Evolutionary conservation across 2,113 vertebrate species (phyloP).

Genomic region (Cavia aperea): DNA sequence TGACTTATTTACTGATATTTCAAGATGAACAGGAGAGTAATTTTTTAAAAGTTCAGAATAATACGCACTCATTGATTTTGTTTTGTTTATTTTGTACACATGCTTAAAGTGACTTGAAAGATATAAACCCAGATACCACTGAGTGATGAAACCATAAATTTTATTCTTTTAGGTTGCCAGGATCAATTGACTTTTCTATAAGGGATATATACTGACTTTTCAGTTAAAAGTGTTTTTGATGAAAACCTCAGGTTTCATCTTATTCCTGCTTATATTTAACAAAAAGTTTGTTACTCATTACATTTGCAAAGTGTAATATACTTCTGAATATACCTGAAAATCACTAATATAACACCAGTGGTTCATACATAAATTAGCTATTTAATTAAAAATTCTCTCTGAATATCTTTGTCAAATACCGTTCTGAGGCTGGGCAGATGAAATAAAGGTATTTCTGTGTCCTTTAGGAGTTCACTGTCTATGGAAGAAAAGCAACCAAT

Average conservation of each 20-base stretch:
- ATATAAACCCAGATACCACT: neutral
- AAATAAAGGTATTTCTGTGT: neutral
- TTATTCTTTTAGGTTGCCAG: neutral
- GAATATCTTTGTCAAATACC: neutral
- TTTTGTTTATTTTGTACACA: neutral
- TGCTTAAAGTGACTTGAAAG: neutral
- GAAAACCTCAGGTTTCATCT: neutral
- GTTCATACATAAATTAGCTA: neutral
- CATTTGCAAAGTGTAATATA: neutral
- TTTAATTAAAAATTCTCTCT: neutral
- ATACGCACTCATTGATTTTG: neutral
- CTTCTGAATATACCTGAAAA: neutral
- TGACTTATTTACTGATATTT: conserved; percentile 4
- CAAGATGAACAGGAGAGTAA: neutral
- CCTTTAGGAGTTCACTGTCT: neutral
- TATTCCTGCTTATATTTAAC: neutral
- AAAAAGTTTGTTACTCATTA: neutral
- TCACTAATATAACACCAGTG: neutral
- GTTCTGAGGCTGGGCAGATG: neutral
- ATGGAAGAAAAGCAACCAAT: neutral
- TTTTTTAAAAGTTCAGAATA: neutral
- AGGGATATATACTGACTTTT: neutral
- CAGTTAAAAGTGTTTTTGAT: conserved; percentile 3
- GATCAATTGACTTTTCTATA: neutral
- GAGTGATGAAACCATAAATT: neutral